Conservation (phyloP, 2,113 vertebrate genomes). For the Xiphias gladius region DNA sequence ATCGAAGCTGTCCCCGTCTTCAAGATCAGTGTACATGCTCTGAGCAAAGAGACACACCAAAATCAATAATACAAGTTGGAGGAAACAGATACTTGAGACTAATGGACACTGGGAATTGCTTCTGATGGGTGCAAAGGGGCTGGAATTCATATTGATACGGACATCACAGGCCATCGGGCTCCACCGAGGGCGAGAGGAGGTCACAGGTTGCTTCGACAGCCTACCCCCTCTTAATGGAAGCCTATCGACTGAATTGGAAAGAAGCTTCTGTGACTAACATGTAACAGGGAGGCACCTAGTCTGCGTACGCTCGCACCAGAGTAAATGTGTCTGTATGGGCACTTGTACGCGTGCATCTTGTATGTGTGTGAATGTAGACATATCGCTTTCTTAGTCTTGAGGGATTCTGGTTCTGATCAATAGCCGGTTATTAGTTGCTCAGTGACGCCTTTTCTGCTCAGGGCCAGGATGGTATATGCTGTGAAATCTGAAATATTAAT, state of each 20-base stretch:
- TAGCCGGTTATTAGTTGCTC: constrained; percentile 56
- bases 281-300: constrained; percentile 84
- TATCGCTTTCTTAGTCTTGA: constrained; percentile 65
- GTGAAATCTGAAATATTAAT: neutral
- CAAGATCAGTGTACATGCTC: constrained; percentile 77
- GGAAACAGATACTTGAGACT: constrained; percentile 91
- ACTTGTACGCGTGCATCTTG: constrained; percentile 28
- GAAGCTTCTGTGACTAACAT: constrained; percentile 85
- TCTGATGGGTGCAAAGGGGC: constrained; percentile 83
- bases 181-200: constrained; percentile 78
- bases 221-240: constrained; percentile 91
- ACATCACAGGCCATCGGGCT: constrained; percentile 83
- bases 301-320: constrained; percentile 67
- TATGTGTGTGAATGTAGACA: constrained; percentile 48
- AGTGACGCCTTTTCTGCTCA: constrained; percentile 29
- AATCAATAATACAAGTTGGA: constrained; percentile 89
- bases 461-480: neutral
- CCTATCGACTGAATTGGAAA: constrained; percentile 89
- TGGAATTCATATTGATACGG: constrained; percentile 90
- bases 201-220: constrained; percentile 88
- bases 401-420: constrained; percentile 55
- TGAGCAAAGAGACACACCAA: constrained; percentile 73
- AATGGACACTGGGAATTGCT: constrained; percentile 89
- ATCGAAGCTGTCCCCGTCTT: constrained; percentile 79
- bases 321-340: constrained; percentile 40